These are phyloP conservation scores for Ophioderma brevispina DNA, from an alignment of 35 echinoderm and acorn worm genomes.

Conservation along the genomic window DNA sequence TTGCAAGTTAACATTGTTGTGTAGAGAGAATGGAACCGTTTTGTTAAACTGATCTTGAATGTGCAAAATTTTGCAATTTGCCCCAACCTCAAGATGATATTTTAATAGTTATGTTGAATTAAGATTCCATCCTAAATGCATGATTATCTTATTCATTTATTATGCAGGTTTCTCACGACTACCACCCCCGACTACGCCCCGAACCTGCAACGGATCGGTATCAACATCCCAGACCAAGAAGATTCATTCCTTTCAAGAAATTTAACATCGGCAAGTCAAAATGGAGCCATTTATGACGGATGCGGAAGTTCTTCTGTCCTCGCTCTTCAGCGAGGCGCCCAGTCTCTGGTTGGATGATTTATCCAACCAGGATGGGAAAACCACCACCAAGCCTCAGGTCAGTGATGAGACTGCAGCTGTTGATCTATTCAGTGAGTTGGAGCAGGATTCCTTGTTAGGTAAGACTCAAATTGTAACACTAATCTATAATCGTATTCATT, in stretches of 20 bases:
- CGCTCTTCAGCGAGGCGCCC: slow-evolving; percentile 36
- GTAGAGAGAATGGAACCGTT: too few relatives aligned
- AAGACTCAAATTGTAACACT: too few relatives aligned
- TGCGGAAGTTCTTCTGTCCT: slow-evolving; percentile 13
- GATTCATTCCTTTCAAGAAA: slow-evolving; percentile 10
- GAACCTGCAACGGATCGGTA: neutral
- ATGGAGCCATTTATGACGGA: slow-evolving; percentile 16
- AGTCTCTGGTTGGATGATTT: slow-evolving; percentile 30
- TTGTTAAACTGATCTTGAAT: too few relatives aligned
- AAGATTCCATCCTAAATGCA: too few relatives aligned
- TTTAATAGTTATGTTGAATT: too few relatives aligned
- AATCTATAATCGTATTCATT: too few relatives aligned
- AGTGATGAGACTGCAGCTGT: neutral
- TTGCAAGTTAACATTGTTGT: too few relatives aligned
- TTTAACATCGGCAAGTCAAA: neutral
- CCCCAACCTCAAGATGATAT: too few relatives aligned
- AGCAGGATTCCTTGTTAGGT: neutral
- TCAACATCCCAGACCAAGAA: neutral
- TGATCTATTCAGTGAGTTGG: neutral
- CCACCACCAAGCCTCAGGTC: neutral
- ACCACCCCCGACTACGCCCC: slow-evolving; percentile 8
- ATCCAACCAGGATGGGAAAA: neutral
- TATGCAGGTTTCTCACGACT: slow-evolving; percentile 3
- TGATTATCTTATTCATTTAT: neutral
- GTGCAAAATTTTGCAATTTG: too few relatives aligned